Evolutionary conservation across 2,888 invertebrate species (phyloP), one percentile per base, ranked within the genome.

Genomic region (Galerucella calmariensis): DNA sequence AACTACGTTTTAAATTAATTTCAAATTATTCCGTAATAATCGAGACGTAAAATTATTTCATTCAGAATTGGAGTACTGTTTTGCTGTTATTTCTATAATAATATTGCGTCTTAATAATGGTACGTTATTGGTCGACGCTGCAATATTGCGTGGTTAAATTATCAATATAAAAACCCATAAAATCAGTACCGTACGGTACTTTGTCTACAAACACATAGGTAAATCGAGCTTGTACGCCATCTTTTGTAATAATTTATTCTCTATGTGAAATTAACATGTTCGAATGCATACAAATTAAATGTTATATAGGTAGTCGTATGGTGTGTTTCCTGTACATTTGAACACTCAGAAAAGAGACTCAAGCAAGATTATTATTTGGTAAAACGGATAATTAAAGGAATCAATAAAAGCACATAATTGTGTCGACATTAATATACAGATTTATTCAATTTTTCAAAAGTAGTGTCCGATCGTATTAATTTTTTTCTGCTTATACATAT

Each of bases 211-310:
- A 73, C 67, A 51, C 67, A 75, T 75, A 69, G 67, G 67, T 73
- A 63, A 65, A 59, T 67, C 69, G 35, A 35, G 69, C 69, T 69
- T 69, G 41, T 69, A 69, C 72, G 77, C 73, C 70, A 75, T 73
- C 70, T 75, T 77, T 66, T 66, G 67, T 68, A 73, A 77, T 75
- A 79, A 74, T 77, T 75, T 77, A 77, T 74, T 75, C 76, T 62
- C 63, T 69, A 75, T 44, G 75, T 72, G 69, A 79, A 79, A 75
- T 69, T 77, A 75, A 77, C 78, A 77, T 79, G 78, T 79, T 77
- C 71, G 72, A 70, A 78, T 81, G 80, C 84, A 85, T 85, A 85
- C 84, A 84, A 85, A 85, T 85, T 84, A 84, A 85, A 83, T 82
- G 81, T 82, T 83, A 81, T 41, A 41, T 20, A 9, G 53, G 56